Base-by-base conservation (phyloP, 1,140 invertebrate genomes). In the Theocolax elegans region DNA sequence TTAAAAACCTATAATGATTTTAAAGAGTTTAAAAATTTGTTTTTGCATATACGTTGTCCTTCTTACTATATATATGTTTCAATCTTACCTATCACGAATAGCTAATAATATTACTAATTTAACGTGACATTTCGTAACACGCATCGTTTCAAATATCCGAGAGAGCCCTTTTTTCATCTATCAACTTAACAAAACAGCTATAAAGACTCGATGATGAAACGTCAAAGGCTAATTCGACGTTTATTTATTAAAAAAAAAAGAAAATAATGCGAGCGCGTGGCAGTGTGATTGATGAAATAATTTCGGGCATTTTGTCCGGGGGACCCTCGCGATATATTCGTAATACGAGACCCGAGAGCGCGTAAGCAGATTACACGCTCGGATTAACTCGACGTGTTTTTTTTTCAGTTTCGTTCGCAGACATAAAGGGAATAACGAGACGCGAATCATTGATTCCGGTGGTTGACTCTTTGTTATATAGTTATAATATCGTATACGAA, bases 281-380 rank as follows among this genome's bases (percentile, higher is more conserved):
- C 56, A 44, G 23, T 25, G 21, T 71, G 69, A 71, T 71, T 71
- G 69, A 71, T 71, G 69, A 71, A 71, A 71, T 71, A 27, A 70
- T 56, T 58, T 53, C 13, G 23, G 42, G 25, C 40, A 31, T 64
- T 48, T 71, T 35, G 17, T 27, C 15, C 48, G 35, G 9, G 2
- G 8, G 15, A 19, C 13, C 17, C 35, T 31, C 19, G 46, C 56
- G 29, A 59, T n/a, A n/a, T n/a, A n/a, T 53, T 40, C 12, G 68
- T 71, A 71, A 71, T 53, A 64, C 10, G 68, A 71, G 17, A 63
- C 25, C 23, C 1, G 10, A 1, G 46, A 48, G 21, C n/a, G 13
- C 13, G 15, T 25, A 59, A 48, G 54, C 42, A 48, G 65, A 67
- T 67, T 67, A 67, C 40, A 13, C 40, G 17, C 15, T 1, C 17